Evolutionary conservation across 2,888 invertebrate genomes (phyloP).

Genomic region (Tipula confusa): DNA sequence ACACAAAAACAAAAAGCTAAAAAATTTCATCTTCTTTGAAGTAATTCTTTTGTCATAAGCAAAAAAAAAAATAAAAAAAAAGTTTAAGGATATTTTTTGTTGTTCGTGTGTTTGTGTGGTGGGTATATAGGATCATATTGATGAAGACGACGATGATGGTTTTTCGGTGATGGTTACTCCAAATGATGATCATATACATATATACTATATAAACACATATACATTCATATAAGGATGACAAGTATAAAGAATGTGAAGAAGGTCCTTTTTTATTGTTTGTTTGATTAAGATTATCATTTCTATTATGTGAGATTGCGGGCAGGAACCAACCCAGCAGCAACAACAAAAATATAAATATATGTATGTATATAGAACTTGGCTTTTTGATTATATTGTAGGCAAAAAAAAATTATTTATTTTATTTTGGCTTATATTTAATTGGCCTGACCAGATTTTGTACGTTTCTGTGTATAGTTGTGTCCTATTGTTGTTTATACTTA

Average conservation of each 20-base stretch:
- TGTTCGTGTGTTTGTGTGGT: neutral
- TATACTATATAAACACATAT: neutral
- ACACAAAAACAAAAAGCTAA: neutral
- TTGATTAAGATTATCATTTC: neutral
- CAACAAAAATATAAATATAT: neutral
- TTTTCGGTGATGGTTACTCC: neutral
- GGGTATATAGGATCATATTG: neutral
- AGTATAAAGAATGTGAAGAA: neutral
- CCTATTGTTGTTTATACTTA: neutral
- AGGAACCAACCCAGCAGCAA: neutral
- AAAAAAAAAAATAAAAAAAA: neutral
- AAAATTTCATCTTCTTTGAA: neutral
- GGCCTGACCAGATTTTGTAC: neutral
- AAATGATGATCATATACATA: neutral
- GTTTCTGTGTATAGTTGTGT: neutral
- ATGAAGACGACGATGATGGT: neutral
- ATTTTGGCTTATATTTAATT: neutral
- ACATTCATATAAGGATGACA: neutral
- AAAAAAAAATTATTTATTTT: neutral
- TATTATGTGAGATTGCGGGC: neutral
- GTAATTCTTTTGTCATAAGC: constrained; percentile 3
- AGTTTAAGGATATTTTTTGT: neutral
- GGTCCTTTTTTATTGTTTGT: neutral
- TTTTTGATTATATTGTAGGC: neutral
- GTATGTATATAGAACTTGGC: neutral